Evolutionary conservation across 2,113 vertebrate species (phyloP).

Genomic region (Dicrurus megarhynchus): DNA sequence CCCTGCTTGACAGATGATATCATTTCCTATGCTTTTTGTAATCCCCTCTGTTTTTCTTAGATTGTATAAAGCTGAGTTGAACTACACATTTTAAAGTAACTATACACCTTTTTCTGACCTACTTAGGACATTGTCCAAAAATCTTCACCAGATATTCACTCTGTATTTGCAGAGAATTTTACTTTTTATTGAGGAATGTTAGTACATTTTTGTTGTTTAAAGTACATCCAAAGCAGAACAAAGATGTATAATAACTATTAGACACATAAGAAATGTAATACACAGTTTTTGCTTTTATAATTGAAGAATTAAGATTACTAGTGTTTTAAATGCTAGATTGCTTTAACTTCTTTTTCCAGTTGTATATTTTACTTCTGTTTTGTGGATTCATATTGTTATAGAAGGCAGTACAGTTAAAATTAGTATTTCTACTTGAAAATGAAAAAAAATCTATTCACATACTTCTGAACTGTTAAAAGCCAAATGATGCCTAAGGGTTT

Average conservation of each 20-base stretch:
- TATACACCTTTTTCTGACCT: conserved; percentile 69
- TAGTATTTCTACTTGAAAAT: neutral
- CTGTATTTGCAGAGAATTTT: conserved; percentile 48
- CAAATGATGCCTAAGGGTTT: neutral
- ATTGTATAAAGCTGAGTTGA: conserved; percentile 71
- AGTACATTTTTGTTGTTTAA: conserved; percentile 44
- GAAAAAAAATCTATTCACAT: neutral
- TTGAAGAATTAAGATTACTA: neutral
- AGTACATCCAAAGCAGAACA: conserved; percentile 5
- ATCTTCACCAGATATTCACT: conserved; percentile 31
- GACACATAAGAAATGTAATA: neutral
- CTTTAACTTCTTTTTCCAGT: neutral
- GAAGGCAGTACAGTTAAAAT: neutral
- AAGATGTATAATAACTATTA: neutral
- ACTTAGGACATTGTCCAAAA: conserved; percentile 61
- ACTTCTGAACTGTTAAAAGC: neutral
- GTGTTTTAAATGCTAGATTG: neutral
- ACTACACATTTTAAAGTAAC: conserved; percentile 70
- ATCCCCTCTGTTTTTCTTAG: conserved; percentile 77
- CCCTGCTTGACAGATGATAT: conserved; percentile 79
- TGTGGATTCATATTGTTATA: neutral
- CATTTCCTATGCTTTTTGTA: conserved; percentile 82
- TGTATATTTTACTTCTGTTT: neutral
- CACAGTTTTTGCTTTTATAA: neutral
- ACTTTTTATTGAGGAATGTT: conserved; percentile 50